Conservation (phyloP, 2,797 vertebrate species). For the Eremophila alpestris region DNA sequence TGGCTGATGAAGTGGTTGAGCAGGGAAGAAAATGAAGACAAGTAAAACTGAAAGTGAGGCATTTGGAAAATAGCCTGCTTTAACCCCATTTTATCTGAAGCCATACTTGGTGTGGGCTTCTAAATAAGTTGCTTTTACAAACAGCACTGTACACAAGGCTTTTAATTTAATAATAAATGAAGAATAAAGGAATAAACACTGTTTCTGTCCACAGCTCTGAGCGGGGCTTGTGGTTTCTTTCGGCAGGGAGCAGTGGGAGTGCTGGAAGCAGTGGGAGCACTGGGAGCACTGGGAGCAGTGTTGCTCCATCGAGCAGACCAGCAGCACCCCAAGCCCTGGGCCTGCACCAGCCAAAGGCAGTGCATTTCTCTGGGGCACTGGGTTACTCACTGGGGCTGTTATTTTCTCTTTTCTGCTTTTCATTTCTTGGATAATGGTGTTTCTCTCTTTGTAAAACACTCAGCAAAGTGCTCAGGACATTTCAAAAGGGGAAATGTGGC, state of each 20-base stretch:
- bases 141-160: background rate
- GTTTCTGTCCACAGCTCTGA: background rate
- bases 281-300: background rate
- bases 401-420: background rate
- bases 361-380: background rate
- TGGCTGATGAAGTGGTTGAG: conserved; percentile 31
- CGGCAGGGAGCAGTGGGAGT: background rate
- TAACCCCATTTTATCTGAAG: background rate
- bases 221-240: background rate
- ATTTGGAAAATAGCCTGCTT: background rate
- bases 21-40: conserved; percentile 42
- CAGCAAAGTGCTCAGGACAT: background rate
- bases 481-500: background rate
- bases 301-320: background rate
- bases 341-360: rapidly evolving
- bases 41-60: conserved; percentile 22
- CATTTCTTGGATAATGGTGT: background rate
- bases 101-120: background rate
- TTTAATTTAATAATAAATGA: background rate
- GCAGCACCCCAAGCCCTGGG: background rate
- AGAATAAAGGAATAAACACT: background rate
- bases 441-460: background rate
- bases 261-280: background rate
- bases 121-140: background rate
- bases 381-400: background rate